Conservation (phyloP, 2,113 vertebrate genomes). For the Notiomystis cincta region DNA sequence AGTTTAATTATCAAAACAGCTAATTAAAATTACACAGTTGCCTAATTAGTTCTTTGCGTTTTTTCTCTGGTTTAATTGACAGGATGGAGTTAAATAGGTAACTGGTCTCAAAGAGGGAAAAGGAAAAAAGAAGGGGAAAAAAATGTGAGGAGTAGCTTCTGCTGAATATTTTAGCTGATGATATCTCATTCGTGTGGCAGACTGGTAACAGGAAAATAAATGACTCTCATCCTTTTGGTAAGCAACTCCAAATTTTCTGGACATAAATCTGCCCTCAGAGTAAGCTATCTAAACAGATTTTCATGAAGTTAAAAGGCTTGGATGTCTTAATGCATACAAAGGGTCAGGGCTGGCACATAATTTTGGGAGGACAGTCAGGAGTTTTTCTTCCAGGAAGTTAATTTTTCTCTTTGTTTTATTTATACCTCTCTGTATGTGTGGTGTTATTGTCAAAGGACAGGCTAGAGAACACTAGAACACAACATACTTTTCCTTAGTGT, state of each 20-base stretch:
- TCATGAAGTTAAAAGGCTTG: conserved; percentile 75
- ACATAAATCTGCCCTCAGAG: conserved; percentile 82
- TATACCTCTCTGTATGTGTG: conserved; percentile 44
- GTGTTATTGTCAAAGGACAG: conserved; percentile 27
- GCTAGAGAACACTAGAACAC: background rate
- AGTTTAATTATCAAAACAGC: conserved; percentile 95
- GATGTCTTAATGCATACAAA: conserved; percentile 69
- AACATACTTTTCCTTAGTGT: background rate
- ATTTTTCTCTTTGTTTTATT: conserved; percentile 77
- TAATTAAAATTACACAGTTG: conserved; percentile 94
- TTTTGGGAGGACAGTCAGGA: conserved; percentile 63
- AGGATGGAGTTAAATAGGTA: conserved; percentile 98
- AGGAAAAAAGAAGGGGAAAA: conserved; percentile 43
- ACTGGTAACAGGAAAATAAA: conserved; percentile 87
- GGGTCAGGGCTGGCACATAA: conserved; percentile 74
- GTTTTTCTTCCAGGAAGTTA: conserved; percentile 72
- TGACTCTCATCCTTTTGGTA: conserved; percentile 82
- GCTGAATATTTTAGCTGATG: conserved; percentile 85
- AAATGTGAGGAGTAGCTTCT: conserved; percentile 73
- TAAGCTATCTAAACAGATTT: conserved; percentile 75
- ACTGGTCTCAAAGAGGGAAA: conserved; percentile 79
- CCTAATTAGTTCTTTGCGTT: conserved; percentile 92
- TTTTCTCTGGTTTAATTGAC: conserved; percentile 95
- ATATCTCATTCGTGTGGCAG: conserved; percentile 84
- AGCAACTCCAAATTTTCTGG: conserved; percentile 83